These are phyloP conservation scores for Drosophila tristis DNA, from an alignment of 1,140 invertebrate genomes.

Conservation along the genomic window DNA sequence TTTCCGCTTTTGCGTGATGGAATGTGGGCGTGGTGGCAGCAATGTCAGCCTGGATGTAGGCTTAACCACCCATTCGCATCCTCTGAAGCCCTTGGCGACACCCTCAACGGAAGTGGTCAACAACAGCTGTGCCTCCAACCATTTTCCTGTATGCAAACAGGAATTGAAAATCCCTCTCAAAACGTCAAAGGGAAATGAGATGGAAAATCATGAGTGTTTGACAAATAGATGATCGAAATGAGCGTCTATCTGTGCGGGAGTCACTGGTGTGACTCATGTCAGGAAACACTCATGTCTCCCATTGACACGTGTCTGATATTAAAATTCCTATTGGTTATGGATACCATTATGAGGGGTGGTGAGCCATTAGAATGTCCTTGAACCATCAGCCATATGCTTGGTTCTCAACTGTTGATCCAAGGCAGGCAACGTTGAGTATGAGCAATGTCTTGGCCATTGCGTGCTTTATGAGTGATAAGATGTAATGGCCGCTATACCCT, in stretches of 20 bases:
- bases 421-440: conserved; percentile 46
- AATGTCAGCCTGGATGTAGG: conserved; percentile 15
- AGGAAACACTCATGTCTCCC: conserved; percentile 7
- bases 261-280: neutral
- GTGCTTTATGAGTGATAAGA: conserved; percentile 30
- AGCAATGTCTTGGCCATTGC: conserved; percentile 43
- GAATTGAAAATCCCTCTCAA: conserved; percentile 39
- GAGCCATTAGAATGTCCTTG: neutral
- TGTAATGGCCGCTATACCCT: too few species aligned
- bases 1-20: conserved; percentile 53
- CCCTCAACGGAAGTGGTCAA: conserved; percentile 56
- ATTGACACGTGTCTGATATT: conserved; percentile 46
- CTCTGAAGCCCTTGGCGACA: conserved; percentile 22
- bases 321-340: conserved; percentile 38
- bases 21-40: conserved; percentile 66
- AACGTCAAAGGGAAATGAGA: conserved; percentile 40
- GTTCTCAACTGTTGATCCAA: conserved; percentile 47
- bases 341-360: too few species aligned
- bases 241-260: conserved; percentile 6
- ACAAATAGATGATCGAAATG: conserved; percentile 41
- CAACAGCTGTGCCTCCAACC: conserved; percentile 33
- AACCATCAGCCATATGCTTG: conserved; percentile 41
- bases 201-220: conserved; percentile 25
- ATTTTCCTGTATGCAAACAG: conserved; percentile 19
- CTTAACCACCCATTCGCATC: conserved; percentile 3